Evolutionary conservation across 2,797 vertebrate genomes (phyloP).

Genomic region (Phataginus tricuspis): DNA sequence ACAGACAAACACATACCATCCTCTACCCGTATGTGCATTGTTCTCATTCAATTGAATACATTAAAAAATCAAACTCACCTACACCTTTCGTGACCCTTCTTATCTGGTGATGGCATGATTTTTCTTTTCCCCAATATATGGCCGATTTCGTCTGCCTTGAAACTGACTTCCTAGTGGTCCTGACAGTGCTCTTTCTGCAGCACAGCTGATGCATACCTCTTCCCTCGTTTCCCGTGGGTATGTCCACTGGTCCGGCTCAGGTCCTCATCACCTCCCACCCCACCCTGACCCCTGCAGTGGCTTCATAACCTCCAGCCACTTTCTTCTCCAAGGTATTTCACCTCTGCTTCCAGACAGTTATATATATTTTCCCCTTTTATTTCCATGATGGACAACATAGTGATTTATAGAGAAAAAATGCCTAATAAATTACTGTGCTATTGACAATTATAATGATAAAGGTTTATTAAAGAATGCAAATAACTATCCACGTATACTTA

Average conservation of each 20-base stretch:
- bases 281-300: neutral
- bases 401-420: neutral
- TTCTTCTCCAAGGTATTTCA: neutral
- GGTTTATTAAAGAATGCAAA: constrained; percentile 24
- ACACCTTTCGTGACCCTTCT: neutral
- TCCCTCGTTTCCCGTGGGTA: neutral
- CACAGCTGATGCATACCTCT: neutral
- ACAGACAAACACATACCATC: neutral
- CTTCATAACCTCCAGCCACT: neutral
- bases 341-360: neutral
- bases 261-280: neutral
- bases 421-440: neutral
- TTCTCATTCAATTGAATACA: neutral
- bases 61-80: constrained; percentile 21
- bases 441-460: neutral
- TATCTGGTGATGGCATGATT: neutral
- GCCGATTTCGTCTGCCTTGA: neutral
- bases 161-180: neutral
- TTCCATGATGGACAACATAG: neutral
- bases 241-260: neutral
- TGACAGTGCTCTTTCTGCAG: neutral
- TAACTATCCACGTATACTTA: neutral
- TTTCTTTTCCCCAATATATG: neutral
- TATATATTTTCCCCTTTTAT: neutral
- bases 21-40: neutral